These are phyloP conservation scores for Epinotia ramella DNA, from an alignment of 2,888 invertebrate genomes.

Conservation along the genomic window DNA sequence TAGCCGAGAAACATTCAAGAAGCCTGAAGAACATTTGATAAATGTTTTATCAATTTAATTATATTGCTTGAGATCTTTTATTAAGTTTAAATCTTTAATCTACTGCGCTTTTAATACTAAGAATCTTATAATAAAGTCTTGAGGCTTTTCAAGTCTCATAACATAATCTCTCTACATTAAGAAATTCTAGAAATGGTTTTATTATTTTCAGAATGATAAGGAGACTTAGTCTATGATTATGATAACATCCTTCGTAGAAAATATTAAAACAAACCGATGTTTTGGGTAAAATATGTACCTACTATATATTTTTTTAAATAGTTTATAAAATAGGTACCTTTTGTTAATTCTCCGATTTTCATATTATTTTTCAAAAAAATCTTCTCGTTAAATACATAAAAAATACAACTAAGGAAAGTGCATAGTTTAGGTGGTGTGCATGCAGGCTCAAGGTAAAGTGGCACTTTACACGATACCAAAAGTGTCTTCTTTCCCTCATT, in stretches of 20 bases:
- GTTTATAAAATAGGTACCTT: no score
- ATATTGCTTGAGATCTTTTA: conserved; percentile 18
- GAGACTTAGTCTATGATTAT: background rate
- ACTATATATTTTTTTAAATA: no score
- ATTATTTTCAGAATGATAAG: background rate
- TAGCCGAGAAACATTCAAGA: background rate
- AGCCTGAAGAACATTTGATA: conserved; percentile 8
- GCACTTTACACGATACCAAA: no score
- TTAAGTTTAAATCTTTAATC: conserved; percentile 3
- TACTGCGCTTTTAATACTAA: conserved; percentile 11
- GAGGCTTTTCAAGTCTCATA: background rate
- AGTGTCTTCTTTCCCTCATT: no score
- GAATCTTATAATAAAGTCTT: conserved; percentile 28
- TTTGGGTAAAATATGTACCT: no score
- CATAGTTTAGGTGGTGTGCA: no score
- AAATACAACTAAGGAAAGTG: no score
- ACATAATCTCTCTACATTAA: conserved; percentile 10
- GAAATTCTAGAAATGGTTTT: conserved; percentile 16
- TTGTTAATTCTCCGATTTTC: no score
- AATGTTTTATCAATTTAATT: background rate
- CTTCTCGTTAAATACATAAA: no score
- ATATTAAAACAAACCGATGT: background rate
- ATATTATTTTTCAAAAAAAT: no score
- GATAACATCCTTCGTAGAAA: background rate
- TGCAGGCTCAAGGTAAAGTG: no score